Conservation (phyloP, 2,888 invertebrate species). For the Brachyopa scutellaris region DNA sequence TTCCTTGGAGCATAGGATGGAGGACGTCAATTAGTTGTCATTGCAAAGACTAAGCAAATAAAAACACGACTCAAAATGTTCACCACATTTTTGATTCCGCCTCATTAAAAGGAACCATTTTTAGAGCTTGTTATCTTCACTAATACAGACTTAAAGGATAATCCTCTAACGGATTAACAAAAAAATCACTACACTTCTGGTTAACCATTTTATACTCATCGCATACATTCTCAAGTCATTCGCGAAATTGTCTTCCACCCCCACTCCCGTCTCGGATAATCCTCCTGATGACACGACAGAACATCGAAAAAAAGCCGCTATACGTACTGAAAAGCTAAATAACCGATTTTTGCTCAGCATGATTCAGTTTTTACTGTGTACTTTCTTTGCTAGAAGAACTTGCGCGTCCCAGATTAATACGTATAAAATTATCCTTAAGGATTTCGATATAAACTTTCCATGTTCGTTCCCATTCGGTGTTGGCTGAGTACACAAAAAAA, state of each 20-base stretch:
- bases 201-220: background rate
- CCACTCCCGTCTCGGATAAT: slow-evolving; percentile 21
- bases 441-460: slow-evolving; percentile 45
- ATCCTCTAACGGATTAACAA: too few relatives aligned
- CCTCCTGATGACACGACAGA: slow-evolving; percentile 27
- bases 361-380: slow-evolving; percentile 20
- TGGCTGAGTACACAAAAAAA: background rate
- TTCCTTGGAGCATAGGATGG: too few relatives aligned
- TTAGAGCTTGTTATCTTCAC: too few relatives aligned
- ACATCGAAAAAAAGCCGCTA: slow-evolving; percentile 1
- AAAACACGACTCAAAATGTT: too few relatives aligned
- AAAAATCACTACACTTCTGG: background rate
- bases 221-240: slow-evolving; percentile 9
- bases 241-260: slow-evolving; percentile 7
- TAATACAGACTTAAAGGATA: too few relatives aligned
- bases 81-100: too few relatives aligned
- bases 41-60: too few relatives aligned
- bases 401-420: slow-evolving; percentile 42
- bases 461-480: background rate
- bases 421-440: slow-evolving; percentile 56
- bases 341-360: slow-evolving; percentile 39
- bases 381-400: slow-evolving; percentile 20
- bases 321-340: slow-evolving; percentile 1
- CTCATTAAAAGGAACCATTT: too few relatives aligned
- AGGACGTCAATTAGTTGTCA: too few relatives aligned